Conservation (phyloP, 2,113 vertebrate species). For the Channa argus region DNA sequence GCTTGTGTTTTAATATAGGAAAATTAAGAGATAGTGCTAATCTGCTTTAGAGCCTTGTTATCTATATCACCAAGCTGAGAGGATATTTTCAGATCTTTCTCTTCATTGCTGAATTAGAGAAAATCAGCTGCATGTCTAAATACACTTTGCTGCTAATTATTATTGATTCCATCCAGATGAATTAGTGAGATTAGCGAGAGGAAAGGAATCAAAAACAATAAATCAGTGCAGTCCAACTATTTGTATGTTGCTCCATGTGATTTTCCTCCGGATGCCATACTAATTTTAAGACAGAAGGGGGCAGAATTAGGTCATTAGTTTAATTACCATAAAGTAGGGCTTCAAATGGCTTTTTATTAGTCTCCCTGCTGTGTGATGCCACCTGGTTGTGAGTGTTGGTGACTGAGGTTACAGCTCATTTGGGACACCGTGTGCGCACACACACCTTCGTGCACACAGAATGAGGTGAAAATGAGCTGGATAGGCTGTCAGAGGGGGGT, state of each 20-base stretch:
- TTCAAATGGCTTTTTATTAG: not conserved
- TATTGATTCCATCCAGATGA: not conserved
- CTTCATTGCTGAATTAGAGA: not conserved
- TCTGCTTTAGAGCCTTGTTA: not conserved
- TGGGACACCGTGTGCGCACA: not conserved
- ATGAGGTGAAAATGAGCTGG: conserved; percentile 22
- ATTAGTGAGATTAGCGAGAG: not conserved
- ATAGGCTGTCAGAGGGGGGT: conserved; percentile 8
- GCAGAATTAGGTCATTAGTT: conserved; percentile 53
- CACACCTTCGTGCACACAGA: not conserved
- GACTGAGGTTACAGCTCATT: conserved; percentile 15
- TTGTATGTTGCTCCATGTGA: not conserved
- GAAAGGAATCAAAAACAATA: not conserved
- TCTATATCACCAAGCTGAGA: not conserved
- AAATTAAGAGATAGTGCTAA: not conserved
- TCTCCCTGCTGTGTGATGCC: not conserved
- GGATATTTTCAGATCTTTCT: not conserved
- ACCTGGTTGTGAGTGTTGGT: not conserved
- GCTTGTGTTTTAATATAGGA: not conserved
- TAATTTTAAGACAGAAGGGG: conserved; percentile 57
- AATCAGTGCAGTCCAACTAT: not conserved
- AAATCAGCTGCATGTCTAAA: conserved; percentile 3
- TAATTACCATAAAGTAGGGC: conserved; percentile 13
- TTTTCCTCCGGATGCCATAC: conserved; percentile 36
- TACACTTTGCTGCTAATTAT: not conserved